Evolutionary conservation across 2,113 vertebrate genomes (phyloP).

Genomic region (Marmota monax): DNA sequence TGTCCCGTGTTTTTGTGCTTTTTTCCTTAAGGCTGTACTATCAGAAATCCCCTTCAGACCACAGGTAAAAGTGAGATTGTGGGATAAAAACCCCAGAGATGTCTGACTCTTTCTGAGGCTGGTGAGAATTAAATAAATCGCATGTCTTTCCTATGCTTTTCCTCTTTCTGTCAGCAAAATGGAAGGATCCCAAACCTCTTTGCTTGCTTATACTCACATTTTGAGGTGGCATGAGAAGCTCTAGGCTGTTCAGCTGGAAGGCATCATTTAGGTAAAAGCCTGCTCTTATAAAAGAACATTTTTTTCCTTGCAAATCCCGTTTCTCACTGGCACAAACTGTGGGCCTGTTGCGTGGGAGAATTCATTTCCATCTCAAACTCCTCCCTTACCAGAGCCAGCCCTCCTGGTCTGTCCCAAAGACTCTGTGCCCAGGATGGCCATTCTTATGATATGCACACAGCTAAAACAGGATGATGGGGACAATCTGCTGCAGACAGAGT

Average conservation of each 20-base stretch:
- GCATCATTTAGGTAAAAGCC: slow-evolving; percentile 75
- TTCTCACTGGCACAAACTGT: slow-evolving; percentile 73
- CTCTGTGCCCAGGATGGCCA: slow-evolving; percentile 48
- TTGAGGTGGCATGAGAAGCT: slow-evolving; percentile 74
- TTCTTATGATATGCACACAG: not conserved
- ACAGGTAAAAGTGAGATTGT: not conserved
- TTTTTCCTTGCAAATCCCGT: slow-evolving; percentile 63
- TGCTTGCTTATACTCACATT: slow-evolving; percentile 75
- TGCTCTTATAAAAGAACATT: slow-evolving; percentile 71
- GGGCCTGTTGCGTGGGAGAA: slow-evolving; percentile 71
- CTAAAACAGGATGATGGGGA: not conserved
- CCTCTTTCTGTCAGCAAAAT: slow-evolving; percentile 74
- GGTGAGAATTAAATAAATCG: slow-evolving; percentile 67
- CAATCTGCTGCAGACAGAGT: not conserved
- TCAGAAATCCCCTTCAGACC: not conserved
- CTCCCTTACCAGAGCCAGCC: slow-evolving; percentile 42
- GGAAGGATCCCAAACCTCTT: slow-evolving; percentile 75
- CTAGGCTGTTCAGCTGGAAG: slow-evolving; percentile 80
- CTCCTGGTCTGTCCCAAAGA: slow-evolving; percentile 17
- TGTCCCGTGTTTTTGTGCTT: slow-evolving; percentile 39
- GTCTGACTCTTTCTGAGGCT: slow-evolving; percentile 56
- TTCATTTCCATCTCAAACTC: slow-evolving; percentile 66
- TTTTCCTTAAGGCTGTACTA: slow-evolving; percentile 36
- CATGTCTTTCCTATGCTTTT: slow-evolving; percentile 74
- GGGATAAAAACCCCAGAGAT: not conserved